Base-by-base conservation (phyloP, 1,140 invertebrate species). In the Sinella curviseta region DNA sequence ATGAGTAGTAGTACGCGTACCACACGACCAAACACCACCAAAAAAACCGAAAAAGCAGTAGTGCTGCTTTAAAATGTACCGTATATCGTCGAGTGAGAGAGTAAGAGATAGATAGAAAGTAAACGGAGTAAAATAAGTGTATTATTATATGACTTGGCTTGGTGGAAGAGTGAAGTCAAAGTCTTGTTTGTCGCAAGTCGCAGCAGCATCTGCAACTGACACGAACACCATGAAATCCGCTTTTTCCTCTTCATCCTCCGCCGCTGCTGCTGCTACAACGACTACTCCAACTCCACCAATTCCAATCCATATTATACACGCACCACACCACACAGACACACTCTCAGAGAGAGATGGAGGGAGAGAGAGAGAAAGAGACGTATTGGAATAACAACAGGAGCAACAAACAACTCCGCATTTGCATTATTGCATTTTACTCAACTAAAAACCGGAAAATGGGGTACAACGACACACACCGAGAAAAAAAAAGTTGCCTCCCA, bases 81-180 rank as follows among this genome's bases (percentile, higher is more conserved):
- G n/a, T n/a, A n/a, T n/a, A n/a, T n/a, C n/a, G n/a, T n/a, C n/a
- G n/a, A 76, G 77, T 70, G 82, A 77, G 84, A 82, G 80, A 82
- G 80, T 30, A 82, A 80, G 77, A 81, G 82, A 76, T 12, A 48
- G 20, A 20, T 20, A 48, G 20, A 48, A 12, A 48, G 20, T 20
- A 48, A 12, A 48, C 20, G 8, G 39, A 48, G 39, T 48, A 48
- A 20, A 48, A 48, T 48, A 20, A 20, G 8, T 48, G 8, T 48
- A 8, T 8, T 73, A 54, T 20, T 24, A 39, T 12, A 55, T 57
- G 79, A 74, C n/a, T 20, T 20, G 33, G 30, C 65, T 33, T 73
- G 35, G 17, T 34, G 26, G 70, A 60, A 60, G 75, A 76, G 70
- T 48, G 39, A 8, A 70, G 77, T 34, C 75, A 48, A 39, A 82